phyloP scores from a whole-genome alignment of 2,888 invertebrate genomes.

The Tetragonula carbonaria region DNA sequence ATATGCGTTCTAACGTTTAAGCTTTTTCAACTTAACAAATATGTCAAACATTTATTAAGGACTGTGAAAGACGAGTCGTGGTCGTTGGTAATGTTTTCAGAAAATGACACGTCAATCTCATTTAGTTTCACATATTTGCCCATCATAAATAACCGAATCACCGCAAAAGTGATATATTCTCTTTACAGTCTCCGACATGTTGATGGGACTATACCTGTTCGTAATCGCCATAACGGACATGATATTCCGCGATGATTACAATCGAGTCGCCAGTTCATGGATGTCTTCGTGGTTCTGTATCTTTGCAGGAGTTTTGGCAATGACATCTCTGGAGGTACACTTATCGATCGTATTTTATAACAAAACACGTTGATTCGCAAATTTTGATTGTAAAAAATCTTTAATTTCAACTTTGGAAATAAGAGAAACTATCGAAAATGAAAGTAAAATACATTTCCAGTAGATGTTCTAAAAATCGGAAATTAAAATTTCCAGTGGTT shows the following conservation, averaged over 20 bases:
- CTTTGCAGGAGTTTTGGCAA: constrained; percentile 87
- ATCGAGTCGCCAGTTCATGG: constrained; percentile 87
- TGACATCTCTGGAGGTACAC: constrained; percentile 87
- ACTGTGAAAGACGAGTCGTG: too few relatives aligned
- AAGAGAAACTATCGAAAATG: too few relatives aligned
- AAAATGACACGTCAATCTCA: constrained; percentile 64
- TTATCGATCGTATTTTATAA: neutral
- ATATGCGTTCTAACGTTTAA: neutral
- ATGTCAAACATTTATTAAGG: neutral
- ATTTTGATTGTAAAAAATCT: too few relatives aligned
- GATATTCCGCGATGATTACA: constrained; percentile 86
- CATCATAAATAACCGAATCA: constrained; percentile 57
- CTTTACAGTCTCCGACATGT: constrained; percentile 86
- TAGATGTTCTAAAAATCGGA: too few relatives aligned
- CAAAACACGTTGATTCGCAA: too few relatives aligned
- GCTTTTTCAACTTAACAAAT: neutral
- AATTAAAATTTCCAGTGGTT: too few relatives aligned
- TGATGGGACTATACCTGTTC: constrained; percentile 89
- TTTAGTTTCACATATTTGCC: constrained; percentile 34
- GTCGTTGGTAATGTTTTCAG: constrained; percentile 19
- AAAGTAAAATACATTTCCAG: too few relatives aligned
- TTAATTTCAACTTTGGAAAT: too few relatives aligned
- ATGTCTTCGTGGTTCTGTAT: constrained; percentile 88
- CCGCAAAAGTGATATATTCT: constrained; percentile 53
- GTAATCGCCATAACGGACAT: constrained; percentile 87